Evolutionary conservation across 2,113 vertebrate genomes (phyloP), one percentile per base, ranked within the genome.

Genomic region (Paradisaea rubra): DNA sequence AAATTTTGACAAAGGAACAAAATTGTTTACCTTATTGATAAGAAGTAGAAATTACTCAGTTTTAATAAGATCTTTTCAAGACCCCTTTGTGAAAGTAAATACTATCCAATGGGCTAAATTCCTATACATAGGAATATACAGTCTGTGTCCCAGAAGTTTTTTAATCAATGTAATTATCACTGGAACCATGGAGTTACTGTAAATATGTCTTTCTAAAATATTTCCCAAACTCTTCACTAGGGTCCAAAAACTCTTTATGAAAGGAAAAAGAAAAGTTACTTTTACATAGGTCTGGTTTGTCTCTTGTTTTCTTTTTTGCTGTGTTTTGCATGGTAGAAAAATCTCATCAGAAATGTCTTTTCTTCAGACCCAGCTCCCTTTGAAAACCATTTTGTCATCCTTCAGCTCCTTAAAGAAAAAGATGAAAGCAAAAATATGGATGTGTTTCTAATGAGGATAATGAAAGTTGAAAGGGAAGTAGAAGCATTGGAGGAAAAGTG

Each of bases 311-410:
- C 92, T 93, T 81, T 91, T 97, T 95, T 95, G 60, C 69, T 96
- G 47, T 93, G 70, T 91, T 97, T 95, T 96, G 86, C 88, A 77
- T 88, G 81, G 45, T 63, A 89, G 81, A 97, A 82, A 96, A 96
- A 95, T 94, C 94, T 97, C 88, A 93, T 96, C 89, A 97, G 84
- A 97, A 96, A 96, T 73, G 53, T 69, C 91, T 97, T 93, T 85
- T 93, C 95, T 95, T 88, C 86, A 96, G 95, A 97, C 95, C 89
- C 35, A 88, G 71, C 87, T 96, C 72, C 81, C 93, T 98, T 97
- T 97, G 96, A 98, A 98, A 97, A 96, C 85, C 95, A 47, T 96
- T 98, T 97, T 98, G 94, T 97, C 86, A 93, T 97, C 80, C 82
- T 95, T 97, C 95, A 91, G 84, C 71, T 97, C 82, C 91, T 97